Base-by-base conservation (phyloP, 2,113 vertebrate species). In the Dicerorhinus sumatrensis region DNA sequence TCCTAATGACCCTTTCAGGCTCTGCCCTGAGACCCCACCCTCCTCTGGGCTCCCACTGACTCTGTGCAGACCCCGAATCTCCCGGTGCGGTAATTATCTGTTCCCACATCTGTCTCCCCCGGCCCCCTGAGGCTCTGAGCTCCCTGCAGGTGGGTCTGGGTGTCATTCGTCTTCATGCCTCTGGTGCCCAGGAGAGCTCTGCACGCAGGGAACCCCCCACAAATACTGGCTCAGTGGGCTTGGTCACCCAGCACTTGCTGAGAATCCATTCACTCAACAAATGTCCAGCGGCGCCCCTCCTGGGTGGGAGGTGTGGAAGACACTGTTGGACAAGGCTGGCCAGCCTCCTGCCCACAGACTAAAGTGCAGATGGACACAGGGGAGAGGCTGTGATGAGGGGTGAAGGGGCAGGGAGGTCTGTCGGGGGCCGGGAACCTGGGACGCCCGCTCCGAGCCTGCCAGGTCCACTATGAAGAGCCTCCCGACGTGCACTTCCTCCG, bases 401-500 rank as follows among this genome's bases (percentile, higher is more conserved):
- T 0, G 8, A 10, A 3, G 6, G 29, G 51, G 23, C 2, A 54
- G 7, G 12, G 39, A 11, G 88, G 33, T 23, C 51, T 2, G 21
- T 0, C 0, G 80, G 82, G 10, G 76, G 6, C 13, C 20, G 9
- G 1, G 1, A 63, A 99, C 98, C 99, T 99, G 98, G 8, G 98
- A 97, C 0, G 98, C 99, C 63, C 98, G 97, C 91, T 99, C 99
- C 0, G 97, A 98, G n/a, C 99, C 98, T 0, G 98, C 99, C 95
- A 99, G 96, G 96, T 98, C 98, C 0, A 99, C 98, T 98, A 99
- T 95, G 97, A 99, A 99, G 60, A 99, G 98, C 76, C 95, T 98
- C 12, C 99, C 99, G 0, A 96, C 0, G 0, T 75, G 25, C 54
- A 95, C 72, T 42, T 98, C 99, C 92, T 98, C 89, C 0, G 36